These are phyloP conservation scores for Pheucticus melanocephalus DNA, from an alignment of 2,113 vertebrate genomes.

Conservation along the genomic window DNA sequence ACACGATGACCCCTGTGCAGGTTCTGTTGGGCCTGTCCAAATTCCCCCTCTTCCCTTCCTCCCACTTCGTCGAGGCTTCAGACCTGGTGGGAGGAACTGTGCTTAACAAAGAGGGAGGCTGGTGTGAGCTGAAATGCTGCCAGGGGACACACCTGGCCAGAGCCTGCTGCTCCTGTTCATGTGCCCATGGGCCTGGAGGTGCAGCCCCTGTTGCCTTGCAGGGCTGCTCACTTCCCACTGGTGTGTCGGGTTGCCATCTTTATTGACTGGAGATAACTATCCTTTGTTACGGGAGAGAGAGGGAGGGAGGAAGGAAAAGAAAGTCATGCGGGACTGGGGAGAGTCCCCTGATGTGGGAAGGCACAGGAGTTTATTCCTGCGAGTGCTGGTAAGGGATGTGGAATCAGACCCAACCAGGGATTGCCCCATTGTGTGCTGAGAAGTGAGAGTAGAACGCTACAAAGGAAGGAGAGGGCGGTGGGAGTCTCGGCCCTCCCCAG, in stretches of 20 bases:
- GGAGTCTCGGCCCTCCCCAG: not conserved
- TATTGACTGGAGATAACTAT: not conserved
- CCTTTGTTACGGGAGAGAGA: not conserved
- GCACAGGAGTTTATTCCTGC: not conserved
- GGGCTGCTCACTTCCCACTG: not conserved
- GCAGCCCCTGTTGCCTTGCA: accelerated
- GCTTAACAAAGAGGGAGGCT: slow-evolving; percentile 37
- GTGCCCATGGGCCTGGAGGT: not conserved
- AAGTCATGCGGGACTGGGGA: not conserved
- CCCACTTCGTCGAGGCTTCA: not conserved
- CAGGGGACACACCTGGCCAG: not conserved
- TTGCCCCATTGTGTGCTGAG: not conserved
- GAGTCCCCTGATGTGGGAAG: not conserved
- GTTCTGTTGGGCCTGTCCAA: not conserved
- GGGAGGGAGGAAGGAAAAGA: not conserved
- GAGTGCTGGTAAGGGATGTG: not conserved
- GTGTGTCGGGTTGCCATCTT: not conserved
- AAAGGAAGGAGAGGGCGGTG: not conserved
- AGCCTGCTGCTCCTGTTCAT: not conserved
- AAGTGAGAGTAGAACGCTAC: not conserved
- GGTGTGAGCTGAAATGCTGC: not conserved
- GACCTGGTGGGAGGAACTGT: not conserved
- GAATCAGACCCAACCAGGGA: not conserved
- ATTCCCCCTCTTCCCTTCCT: not conserved
- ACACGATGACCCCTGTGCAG: accelerated